Evolutionary conservation across 2,888 invertebrate genomes (phyloP).

Genomic region (Bimastos eiseni): DNA sequence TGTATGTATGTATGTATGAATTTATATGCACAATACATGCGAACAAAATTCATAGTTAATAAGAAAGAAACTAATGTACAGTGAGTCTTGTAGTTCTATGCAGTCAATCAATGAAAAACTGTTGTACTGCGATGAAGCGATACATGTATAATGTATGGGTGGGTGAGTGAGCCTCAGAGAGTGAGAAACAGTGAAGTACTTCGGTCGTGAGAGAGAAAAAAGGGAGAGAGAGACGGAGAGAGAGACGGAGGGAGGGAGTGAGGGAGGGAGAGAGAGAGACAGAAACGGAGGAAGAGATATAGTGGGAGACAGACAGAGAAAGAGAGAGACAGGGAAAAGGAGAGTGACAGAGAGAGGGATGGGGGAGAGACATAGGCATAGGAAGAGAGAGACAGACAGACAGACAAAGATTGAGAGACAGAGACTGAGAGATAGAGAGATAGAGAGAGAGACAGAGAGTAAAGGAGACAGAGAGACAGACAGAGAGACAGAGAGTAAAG

Average conservation of each 20-base stretch:
- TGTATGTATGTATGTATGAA: background rate
- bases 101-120: too few relatives aligned
- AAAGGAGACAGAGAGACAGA: background rate
- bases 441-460: too few relatives aligned
- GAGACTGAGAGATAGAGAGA: too few relatives aligned
- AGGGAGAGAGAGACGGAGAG: background rate
- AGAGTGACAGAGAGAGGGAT: constrained; percentile 20
- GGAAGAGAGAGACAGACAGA: background rate
- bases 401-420: background rate
- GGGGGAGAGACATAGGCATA: constrained; percentile 4
- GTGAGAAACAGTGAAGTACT: background rate
- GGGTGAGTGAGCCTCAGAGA: background rate
- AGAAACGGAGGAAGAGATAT: constrained; percentile 22
- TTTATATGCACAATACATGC: too few relatives aligned
- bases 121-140: too few relatives aligned
- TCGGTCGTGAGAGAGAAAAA: background rate
- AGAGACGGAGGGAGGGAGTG: background rate
- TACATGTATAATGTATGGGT: background rate
- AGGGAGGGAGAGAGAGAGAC: background rate
- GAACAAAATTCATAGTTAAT: too few relatives aligned
- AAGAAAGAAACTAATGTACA: background rate
- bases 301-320: constrained; percentile 21
- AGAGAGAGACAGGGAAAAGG: background rate
- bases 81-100: too few relatives aligned
- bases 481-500: background rate